phyloP scores from a whole-genome alignment of 2,888 invertebrate genomes.

The Herminia tarsipennalis region DNA sequence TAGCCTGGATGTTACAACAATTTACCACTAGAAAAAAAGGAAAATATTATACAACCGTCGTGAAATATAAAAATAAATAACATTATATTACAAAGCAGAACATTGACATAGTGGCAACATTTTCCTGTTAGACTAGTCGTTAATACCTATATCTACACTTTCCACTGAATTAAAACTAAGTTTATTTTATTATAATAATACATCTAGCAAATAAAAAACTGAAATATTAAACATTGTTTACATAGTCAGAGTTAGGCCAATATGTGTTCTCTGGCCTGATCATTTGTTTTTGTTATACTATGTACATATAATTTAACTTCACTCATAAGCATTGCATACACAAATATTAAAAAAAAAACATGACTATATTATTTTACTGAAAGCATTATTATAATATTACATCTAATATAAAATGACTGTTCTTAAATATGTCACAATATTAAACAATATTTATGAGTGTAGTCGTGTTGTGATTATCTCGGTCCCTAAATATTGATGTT shows the following conservation, averaged over 20 bases:
- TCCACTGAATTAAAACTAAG: slow-evolving; percentile 59
- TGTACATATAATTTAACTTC: slow-evolving; percentile 45
- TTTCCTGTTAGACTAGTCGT: slow-evolving; percentile 82
- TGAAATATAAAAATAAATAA: slow-evolving; percentile 82
- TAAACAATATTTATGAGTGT: slow-evolving; percentile 36
- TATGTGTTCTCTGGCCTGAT: slow-evolving; percentile 40
- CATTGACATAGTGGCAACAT: slow-evolving; percentile 82
- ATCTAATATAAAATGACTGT: slow-evolving; percentile 35
- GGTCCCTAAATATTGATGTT: slow-evolving; percentile 41
- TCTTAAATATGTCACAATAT: slow-evolving; percentile 18
- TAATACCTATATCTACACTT: slow-evolving; percentile 78
- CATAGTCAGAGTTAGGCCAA: slow-evolving; percentile 51
- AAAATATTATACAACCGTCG: slow-evolving; percentile 69
- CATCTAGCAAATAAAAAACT: slow-evolving; percentile 57
- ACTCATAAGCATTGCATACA: slow-evolving; percentile 31
- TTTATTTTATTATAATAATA: slow-evolving; percentile 54
- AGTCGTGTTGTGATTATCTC: slow-evolving; percentile 23
- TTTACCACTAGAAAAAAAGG: slow-evolving; percentile 63
- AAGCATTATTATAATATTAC: slow-evolving; percentile 18
- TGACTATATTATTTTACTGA: slow-evolving; percentile 19
- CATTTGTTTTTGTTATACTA: slow-evolving; percentile 38
- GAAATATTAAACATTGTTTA: slow-evolving; percentile 52
- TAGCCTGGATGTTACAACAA: slow-evolving; percentile 67
- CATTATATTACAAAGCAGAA: slow-evolving; percentile 82
- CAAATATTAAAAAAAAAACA: slow-evolving; percentile 21